Base-by-base conservation (phyloP, 2,113 vertebrate genomes). In the Rhombomys opimus region DNA sequence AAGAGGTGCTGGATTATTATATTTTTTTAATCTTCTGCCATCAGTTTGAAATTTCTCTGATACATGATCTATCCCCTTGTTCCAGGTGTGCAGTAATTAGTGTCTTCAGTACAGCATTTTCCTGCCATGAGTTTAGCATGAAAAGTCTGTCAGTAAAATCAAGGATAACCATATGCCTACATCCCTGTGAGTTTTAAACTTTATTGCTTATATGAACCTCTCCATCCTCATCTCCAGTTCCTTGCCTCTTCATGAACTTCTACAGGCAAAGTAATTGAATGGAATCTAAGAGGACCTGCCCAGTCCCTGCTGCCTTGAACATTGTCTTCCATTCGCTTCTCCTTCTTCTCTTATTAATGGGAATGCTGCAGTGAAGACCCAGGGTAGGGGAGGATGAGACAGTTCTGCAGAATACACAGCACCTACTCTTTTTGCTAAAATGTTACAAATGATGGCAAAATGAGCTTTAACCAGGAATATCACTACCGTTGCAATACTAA, bases 91-190 rank as follows among this genome's bases (percentile, higher is more conserved):
- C 17, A 4, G 25, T 77, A 68, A 87, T 87, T 91, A 95, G 92
- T 8, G 72, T 8, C 4, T 81, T 90, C 7, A 0, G 32, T 86
- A 23, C 59, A 93, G 85, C 80, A 86, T 38, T 46, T 59, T 11
- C 27, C 81, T 9, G 35, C 15, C 18, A 75, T 73, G 54, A 54
- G 3, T 35, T 84, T 94, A 72, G 88, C n/a, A 77, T 54, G 15
- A 22, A 52, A 70, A 87, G 46, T 35, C 30, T 89, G 2, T 77
- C 23, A 81, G 86, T 95, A 90, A 94, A 92, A 89, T 94, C 41
- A 72, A 96, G 12, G n/a, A 52, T 81, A 88, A 61, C 4, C 6
- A n/a, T 22, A 20, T 90, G 3, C 20, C 73, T 89, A 80, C 78
- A 73, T 89, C 22, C n/a, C 77, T 2, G 7, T 89, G 57, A 82